Evolutionary conservation across 2,888 invertebrate genomes (phyloP), one percentile per base, ranked within the genome.

Genomic region (Ectobius pallidus): DNA sequence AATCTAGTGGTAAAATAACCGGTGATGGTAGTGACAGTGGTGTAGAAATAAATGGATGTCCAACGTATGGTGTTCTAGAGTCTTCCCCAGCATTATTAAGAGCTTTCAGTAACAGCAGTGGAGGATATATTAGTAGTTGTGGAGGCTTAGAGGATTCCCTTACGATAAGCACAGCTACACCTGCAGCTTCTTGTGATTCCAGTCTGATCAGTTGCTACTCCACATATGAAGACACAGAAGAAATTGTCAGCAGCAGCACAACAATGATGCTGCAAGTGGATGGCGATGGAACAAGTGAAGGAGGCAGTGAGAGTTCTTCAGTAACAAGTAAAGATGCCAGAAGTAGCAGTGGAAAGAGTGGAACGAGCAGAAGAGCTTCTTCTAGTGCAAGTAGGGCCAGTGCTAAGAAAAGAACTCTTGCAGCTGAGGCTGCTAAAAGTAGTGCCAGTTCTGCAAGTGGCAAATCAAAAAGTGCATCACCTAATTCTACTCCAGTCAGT

Each of bases 21-120:
- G 75, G 87, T 75, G 91, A 92, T 75, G 93, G 93, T 73, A 93
- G 92, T 81, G 93, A 93, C 80, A 93, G 93, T 79, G 94, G 93
- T 4, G 91, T 93, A 18, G 93, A 93, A 79, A 90, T 92, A 2
- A 81, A 85, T 72, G 85, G 65, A 39, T 27, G 44, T 1, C 3
- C 46, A 1, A 25, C 46, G 3, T n/a, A n/a, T 44, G 65, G 85
- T 63, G 86, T 86, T 65, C 84, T 85, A 71, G 79, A 84, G 75
- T 78, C 81, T 78, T 79, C 85, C 84, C 39, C 46, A 65, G 76
- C 73, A 16, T 80, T 86, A 72, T 83, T 85, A 73, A 82, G 88
- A 71, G 86, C 86, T n/a, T 79, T 86, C 58, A 88, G 87, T 79
- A 85, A 86, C 69, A 87, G 86, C 77, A 88, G 87, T 77, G 89